Conservation (phyloP, 2,113 vertebrate genomes). For the Vulpes vulpes region DNA sequence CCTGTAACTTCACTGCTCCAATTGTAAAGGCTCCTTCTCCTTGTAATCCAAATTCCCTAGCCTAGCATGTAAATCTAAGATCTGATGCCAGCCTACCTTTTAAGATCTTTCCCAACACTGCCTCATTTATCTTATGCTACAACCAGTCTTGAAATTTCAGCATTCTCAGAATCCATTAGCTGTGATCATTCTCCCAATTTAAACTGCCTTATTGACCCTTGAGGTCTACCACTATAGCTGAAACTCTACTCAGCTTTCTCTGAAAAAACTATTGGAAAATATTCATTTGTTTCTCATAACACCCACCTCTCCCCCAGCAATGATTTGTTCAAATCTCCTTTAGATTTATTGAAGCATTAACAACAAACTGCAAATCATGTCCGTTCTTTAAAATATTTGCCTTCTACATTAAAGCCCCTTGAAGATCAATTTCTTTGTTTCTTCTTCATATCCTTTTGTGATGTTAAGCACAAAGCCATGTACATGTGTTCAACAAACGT, state of each 20-base stretch:
- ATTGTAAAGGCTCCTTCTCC: background rate
- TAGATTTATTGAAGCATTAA: background rate
- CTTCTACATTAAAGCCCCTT: background rate
- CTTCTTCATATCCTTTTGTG: background rate
- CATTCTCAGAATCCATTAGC: background rate
- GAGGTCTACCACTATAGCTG: background rate
- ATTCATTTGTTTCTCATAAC: background rate
- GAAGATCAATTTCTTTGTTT: background rate
- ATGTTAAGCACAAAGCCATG: background rate
- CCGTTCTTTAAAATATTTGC: background rate
- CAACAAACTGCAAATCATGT: conserved; percentile 7
- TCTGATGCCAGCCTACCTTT: background rate
- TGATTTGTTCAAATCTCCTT: background rate
- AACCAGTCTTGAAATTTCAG: background rate
- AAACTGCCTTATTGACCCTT: background rate
- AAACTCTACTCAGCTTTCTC: background rate
- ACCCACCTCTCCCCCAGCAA: fast-evolving
- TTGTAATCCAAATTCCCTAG: background rate
- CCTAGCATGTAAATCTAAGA: background rate
- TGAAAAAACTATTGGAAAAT: background rate
- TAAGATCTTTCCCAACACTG: background rate
- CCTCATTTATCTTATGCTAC: background rate
- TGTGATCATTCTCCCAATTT: background rate
- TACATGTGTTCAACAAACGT: background rate
- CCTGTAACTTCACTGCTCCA: background rate